Evolutionary conservation across 2,888 invertebrate species (phyloP), one percentile per base, ranked within the genome.

Genomic region (Zootermopsis nevadensis): DNA sequence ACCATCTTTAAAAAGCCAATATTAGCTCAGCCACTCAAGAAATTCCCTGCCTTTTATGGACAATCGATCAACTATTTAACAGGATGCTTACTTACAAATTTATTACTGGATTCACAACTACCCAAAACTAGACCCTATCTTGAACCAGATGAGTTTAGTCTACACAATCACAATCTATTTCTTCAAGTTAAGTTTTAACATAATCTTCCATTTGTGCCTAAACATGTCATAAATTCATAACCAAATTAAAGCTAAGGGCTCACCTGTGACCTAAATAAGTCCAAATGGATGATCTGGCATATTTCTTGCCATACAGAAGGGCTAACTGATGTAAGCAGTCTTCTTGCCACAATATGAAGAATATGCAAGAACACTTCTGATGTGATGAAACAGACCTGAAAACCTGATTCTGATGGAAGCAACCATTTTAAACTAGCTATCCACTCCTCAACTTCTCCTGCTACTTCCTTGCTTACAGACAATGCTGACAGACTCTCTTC

Each of bases 301-400:
- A 77, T 55, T 19, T 77, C 55, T 31, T 77, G 53, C 77, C 77
- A 77, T 15, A 48, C 22, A 31, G 19, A 30, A 12, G 19, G 24
- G 6, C 31, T 30, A 22, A 77, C 55, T 19, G 77, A 24, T 38
- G 38, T 27, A 31, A 77, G 55, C 24, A 30, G 22, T 48, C n/a
- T 77, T 31, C 31, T 30, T 8, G 53, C 24, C 22, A 53, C 10
- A 15, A 24, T n/a, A 22, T 77, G 48, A 3, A 77, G 30, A 30
- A 77, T 55, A 24, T 33, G 31, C 55, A 77, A 53, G 42, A 48
- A 77, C 15, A 77, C 33, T 77, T 77, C 53, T 55, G 55, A 48
- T 15, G 55, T 77, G 31, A 77, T 33, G 7, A 77, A 33, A 55
- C 77, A 53, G 55, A 33, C 30, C 6, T 55, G 24, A 77, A 48